A percentile compares a stretch with the other conserved stretches of the same genome.
These are phyloP conservation scores for Petrolisthes cinctipes DNA, from an alignment of 2,888 invertebrate species.

Conservation along the genomic window DNA sequence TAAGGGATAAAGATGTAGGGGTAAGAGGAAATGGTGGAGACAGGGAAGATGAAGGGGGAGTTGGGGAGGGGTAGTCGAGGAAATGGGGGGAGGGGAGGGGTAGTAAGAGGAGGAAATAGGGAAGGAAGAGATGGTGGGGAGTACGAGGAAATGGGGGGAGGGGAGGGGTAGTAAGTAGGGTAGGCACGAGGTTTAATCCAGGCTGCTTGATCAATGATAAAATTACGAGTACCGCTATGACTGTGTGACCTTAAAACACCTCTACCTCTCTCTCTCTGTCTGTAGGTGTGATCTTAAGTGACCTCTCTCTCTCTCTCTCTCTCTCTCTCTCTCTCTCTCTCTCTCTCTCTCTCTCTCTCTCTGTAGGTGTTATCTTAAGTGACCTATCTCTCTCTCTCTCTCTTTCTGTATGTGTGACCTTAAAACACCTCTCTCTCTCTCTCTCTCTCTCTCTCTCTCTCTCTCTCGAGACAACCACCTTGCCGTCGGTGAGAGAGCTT, in stretches of 20 bases:
- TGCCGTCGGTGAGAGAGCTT: no score
- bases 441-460: not conserved
- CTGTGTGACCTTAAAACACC: not conserved
- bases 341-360: conserved; percentile 13
- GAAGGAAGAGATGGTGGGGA: not conserved
- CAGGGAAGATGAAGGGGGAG: not conserved
- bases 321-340: not conserved
- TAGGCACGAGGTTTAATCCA: not conserved
- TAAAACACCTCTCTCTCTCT: not conserved
- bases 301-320: not conserved
- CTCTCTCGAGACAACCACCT: not conserved
- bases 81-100: not conserved
- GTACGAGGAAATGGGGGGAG: not conserved
- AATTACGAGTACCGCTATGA: not conserved
- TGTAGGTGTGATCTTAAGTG: not conserved
- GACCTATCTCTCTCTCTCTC: not conserved
- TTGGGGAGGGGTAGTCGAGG: not conserved
- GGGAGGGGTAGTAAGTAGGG: not conserved
- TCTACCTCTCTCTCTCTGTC: not conserved
- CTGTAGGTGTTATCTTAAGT: not conserved
- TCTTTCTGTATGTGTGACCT: not conserved
- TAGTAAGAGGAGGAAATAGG: no score
- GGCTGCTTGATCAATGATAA: not conserved
- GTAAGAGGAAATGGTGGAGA: no score
- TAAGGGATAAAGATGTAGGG: not conserved